Evolutionary conservation across 1,140 invertebrate species (phyloP).

Genomic region (Medauroidea extradentata): DNA sequence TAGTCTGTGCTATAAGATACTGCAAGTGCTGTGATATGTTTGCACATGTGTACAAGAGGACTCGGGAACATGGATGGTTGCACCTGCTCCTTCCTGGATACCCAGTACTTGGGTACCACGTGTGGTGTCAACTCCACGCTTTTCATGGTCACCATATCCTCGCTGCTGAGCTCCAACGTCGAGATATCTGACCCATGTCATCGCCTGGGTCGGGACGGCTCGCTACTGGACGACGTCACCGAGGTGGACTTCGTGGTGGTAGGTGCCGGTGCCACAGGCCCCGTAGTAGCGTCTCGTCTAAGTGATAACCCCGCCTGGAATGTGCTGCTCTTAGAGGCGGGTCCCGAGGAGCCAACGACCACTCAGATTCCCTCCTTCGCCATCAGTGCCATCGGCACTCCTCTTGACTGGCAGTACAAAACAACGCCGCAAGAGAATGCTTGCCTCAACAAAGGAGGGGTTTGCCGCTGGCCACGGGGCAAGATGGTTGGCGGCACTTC

Average conservation of each 20-base stretch:
- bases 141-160: constrained; percentile 47
- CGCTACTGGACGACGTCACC: neutral
- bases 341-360: constrained; percentile 48
- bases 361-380: constrained; percentile 45
- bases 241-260: constrained; percentile 35
- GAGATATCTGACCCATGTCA: constrained; percentile 49
- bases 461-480: constrained; percentile 10
- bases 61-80: constrained; percentile 25
- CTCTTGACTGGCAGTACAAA: constrained; percentile 12
- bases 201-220: constrained; percentile 26
- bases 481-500: constrained; percentile 46
- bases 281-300: constrained; percentile 53
- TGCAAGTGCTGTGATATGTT: too few species aligned
- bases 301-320: constrained; percentile 44
- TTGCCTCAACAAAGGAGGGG: constrained; percentile 1
- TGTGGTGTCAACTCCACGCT: constrained; percentile 46
- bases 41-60: too few species aligned
- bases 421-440: neutral
- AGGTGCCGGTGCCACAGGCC: constrained; percentile 54
- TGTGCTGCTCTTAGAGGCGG: constrained; percentile 56
- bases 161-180: constrained; percentile 42
- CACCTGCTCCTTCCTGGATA: constrained; percentile 45
- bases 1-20: too few species aligned
- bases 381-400: constrained; percentile 4
- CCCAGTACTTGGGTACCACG: constrained; percentile 37